Base-by-base conservation (phyloP, 1,140 invertebrate genomes). In the Aphelenchoides besseyi region DNA sequence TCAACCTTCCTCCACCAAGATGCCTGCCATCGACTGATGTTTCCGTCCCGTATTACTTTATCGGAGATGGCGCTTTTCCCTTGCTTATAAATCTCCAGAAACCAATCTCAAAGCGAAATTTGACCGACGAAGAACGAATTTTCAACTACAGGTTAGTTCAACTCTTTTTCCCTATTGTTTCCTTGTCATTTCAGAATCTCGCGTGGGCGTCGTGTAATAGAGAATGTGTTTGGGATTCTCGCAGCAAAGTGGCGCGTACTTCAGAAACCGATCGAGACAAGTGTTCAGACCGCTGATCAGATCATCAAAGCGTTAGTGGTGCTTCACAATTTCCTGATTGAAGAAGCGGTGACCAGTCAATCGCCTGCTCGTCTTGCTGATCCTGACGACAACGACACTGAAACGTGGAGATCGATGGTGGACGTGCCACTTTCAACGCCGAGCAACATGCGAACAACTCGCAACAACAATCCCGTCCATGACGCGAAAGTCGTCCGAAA, bases 311-410 rank as follows among this genome's bases (percentile, higher is more conserved):
- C 67, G 9, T 59, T 66, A 48, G 23, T 26, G 12, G 64, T 69
- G 9, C 70, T 69, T 12, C 67, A 69, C 28, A 69, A 69, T 69
- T 72, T 69, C 28, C 57, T 69, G n/a, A 69, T 69, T 29, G 66
- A 69, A 12, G 67, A 69, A 37, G 70, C 67, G 41, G 12, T 23
- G 41, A 16, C 41, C 41, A 48, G 23, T 48, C 41, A 23, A 48
- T 48, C 41, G 41, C 41, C 41, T 16, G 23, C 41, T 48, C 41
- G 41, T 16, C 41, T 48, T 12, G 23, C 41, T 23, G 41, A 48
- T 48, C 41, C 12, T 12, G 41, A 48, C 41, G 41, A 48, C 41
- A 23, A 48, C 41, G 41, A 48, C 12, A 23, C 12, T 23, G 41
- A 23, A 12, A 12, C 12, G 12, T 48, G 41, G 41, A 23, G 41